A percentile compares a stretch with the other conserved stretches of the same genome.
Evolutionary conservation across 2,888 invertebrate genomes (phyloP).

Genomic region (Venusia cambrica): DNA sequence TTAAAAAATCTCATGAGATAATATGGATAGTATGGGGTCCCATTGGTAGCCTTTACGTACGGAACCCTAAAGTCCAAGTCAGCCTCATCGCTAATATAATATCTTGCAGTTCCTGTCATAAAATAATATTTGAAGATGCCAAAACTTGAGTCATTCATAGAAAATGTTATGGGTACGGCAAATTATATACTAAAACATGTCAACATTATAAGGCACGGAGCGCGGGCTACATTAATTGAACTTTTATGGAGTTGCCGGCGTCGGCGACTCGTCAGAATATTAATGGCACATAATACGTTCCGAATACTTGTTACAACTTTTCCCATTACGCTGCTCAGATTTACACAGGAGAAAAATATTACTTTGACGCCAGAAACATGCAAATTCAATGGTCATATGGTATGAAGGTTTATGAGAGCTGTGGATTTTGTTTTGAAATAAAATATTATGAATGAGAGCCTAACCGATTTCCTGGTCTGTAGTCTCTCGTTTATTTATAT

Average conservation of each 20-base stretch:
- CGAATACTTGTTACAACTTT: conserved; percentile 79
- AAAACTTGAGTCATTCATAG: conserved; percentile 26
- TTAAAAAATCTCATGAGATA: too few relatives aligned
- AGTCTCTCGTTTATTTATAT: too few relatives aligned
- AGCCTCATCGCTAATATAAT: too few relatives aligned
- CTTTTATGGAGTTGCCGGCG: conserved; percentile 63
- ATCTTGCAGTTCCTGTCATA: conserved; percentile 24
- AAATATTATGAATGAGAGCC: too few relatives aligned
- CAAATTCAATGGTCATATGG: conserved; percentile 50
- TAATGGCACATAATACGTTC: conserved; percentile 75
- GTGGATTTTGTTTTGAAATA: too few relatives aligned
- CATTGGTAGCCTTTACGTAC: too few relatives aligned
- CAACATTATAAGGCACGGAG: conserved; percentile 44
- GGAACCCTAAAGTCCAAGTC: too few relatives aligned
- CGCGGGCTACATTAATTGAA: conserved; percentile 57
- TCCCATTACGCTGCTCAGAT: conserved; percentile 73
- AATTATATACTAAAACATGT: conserved; percentile 35
- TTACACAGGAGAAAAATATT: conserved; percentile 66
- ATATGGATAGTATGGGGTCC: too few relatives aligned
- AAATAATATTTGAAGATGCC: conserved; percentile 25
- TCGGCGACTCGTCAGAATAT: conserved; percentile 70
- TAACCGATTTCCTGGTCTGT: too few relatives aligned
- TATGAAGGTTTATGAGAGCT: too few relatives aligned
- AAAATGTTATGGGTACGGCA: conserved; percentile 20
- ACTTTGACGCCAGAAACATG: conserved; percentile 54